Conservation (phyloP, 2,113 vertebrate species). For the Morone chrysops region DNA sequence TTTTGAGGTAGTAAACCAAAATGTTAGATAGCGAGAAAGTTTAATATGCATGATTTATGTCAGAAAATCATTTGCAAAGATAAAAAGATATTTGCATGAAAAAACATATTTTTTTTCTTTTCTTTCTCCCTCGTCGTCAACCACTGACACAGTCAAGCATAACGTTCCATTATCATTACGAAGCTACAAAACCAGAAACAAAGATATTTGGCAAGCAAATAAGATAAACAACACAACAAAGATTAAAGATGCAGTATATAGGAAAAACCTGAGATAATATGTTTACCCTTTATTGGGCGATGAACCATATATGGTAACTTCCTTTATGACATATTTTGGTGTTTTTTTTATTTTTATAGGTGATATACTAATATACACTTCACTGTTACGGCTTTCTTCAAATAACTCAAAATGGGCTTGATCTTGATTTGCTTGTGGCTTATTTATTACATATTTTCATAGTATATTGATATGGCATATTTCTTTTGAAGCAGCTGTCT, state of each 20-base stretch:
- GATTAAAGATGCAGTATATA: not conserved
- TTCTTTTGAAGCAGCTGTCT: no score
- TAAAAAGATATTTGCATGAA: constrained; percentile 46
- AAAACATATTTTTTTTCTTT: not conserved
- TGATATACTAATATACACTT: no score
- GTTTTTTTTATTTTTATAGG: no score
- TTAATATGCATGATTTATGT: constrained; percentile 43
- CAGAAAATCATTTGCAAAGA: constrained; percentile 31
- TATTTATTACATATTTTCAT: no score
- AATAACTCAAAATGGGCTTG: no score
- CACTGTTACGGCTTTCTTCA: no score
- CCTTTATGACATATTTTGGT: no score
- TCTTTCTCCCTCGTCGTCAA: not conserved
- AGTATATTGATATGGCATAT: no score
- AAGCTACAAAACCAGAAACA: not conserved
- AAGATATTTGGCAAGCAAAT: not conserved
- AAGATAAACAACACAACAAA: not conserved
- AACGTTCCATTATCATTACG: not conserved
- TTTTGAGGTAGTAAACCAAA: constrained; percentile 35
- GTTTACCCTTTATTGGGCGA: no score
- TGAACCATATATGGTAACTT: no score
- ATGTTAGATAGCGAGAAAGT: constrained; percentile 40
- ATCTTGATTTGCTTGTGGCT: no score
- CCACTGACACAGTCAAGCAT: not conserved
- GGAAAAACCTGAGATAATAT: not conserved